Conservation (phyloP, 2,113 vertebrate species). For the Potamarius usumacintae region DNA sequence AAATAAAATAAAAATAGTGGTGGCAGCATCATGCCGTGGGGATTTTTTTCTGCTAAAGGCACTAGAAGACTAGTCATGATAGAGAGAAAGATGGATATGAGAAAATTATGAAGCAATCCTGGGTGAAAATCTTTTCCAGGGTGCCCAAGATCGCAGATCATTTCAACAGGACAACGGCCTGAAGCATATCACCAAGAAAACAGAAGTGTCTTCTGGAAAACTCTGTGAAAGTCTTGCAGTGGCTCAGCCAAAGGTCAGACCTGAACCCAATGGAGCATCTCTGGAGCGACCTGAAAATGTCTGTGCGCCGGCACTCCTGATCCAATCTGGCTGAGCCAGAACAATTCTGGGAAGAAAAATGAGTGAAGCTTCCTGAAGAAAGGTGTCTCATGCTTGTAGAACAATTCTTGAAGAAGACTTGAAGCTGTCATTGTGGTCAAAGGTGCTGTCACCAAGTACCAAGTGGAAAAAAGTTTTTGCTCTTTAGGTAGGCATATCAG, state of each 20-base stretch:
- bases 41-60: not conserved
- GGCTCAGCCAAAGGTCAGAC: too few relatives aligned
- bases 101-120: not conserved
- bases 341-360: not conserved
- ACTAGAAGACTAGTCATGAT: not conserved
- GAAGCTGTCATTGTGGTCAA: too few relatives aligned
- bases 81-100: not conserved
- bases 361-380: not conserved
- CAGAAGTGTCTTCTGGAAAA: not conserved
- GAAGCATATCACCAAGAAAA: not conserved
- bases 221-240: not conserved
- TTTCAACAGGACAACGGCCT: not conserved
- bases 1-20: not conserved
- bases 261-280: not conserved
- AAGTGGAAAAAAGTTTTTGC: too few relatives aligned
- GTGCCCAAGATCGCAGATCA: not conserved
- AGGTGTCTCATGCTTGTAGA: too few relatives aligned
- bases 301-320: not conserved
- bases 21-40: not conserved
- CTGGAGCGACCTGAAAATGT: not conserved
- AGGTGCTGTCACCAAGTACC: too few relatives aligned
- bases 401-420: too few relatives aligned
- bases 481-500: too few relatives aligned
- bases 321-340: not conserved
- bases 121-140: not conserved